Evolutionary conservation across 2,888 invertebrate species (phyloP), one percentile per base, ranked within the genome.

Genomic region (Clanis bilineata): DNA sequence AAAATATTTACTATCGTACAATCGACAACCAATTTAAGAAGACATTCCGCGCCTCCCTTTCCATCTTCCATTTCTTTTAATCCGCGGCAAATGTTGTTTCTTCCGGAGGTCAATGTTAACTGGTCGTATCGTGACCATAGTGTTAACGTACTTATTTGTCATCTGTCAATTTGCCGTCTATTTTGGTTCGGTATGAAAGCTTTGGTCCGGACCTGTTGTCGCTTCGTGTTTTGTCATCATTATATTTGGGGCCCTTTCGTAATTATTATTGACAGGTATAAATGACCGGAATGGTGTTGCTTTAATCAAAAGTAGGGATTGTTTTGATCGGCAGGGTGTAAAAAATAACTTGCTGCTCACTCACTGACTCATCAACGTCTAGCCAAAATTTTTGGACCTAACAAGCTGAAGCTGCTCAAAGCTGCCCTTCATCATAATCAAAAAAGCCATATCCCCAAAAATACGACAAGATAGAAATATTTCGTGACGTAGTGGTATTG

Each of bases 111-210:
- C 59, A 41, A 22, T 5, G 18, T 32, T 22, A 41, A 36, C 28
- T 59, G 59, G 59, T 44, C 59, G 43, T 9, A n/a, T 15, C 7
- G 76, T 86, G 85, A 82, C 85, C 81, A 80, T 75, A 76, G 88
- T 89, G 89, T 85, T 88, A 90, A 89, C 87, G 84, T 80, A 80
- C 88, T 79, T 88, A 92, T 92, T 92, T 92, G 90, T 92, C 91
- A 91, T 88, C 88, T 90, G 91, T 92, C 91, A 90, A 90, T 89
- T 90, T 87, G 81, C 83, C 87, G 82, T 90, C 86, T 91, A 90
- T 90, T 90, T 90, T 78, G 77, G 88, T 88, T 79, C 77, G 84
- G 84, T 85, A 85, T 87, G 86, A 89, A 90, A 91, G 90, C 85
- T 82, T 85, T 87, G 81, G 79, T 83, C 86, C 82, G 77, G 82